These are phyloP conservation scores for Cryptus viduatorius DNA, from an alignment of 2,888 invertebrate genomes.

Conservation along the genomic window DNA sequence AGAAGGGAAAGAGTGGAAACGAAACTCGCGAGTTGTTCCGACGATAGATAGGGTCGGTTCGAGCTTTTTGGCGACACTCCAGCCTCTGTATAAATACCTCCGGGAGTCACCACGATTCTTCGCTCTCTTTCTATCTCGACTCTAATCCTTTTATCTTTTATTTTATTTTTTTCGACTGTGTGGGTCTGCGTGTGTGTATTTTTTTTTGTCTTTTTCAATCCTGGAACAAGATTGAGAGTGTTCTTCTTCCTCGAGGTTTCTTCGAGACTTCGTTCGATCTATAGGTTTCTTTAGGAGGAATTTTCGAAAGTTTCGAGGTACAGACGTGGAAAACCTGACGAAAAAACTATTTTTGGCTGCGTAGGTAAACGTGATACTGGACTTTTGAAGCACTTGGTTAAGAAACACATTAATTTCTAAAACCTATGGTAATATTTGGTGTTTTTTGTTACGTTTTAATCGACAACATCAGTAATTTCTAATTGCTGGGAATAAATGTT, in stretches of 20 bases:
- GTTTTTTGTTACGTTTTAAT: too few species aligned
- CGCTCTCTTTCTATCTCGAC: conserved; percentile 34
- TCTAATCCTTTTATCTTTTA: conserved; percentile 33
- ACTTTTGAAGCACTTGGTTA: too few species aligned
- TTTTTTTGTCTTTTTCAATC: conserved; percentile 32
- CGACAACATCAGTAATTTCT: too few species aligned
- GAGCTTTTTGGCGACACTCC: conserved; percentile 84
- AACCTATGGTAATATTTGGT: too few species aligned
- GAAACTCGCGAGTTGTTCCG: conserved; percentile 70
- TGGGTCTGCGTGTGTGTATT: neutral
- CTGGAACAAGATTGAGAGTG: neutral
- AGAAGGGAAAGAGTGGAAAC: conserved; percentile 32
- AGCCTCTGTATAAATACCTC: conserved; percentile 83
- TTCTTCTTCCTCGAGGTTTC: neutral
- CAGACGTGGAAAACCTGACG: too few species aligned
- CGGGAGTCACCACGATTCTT: conserved; percentile 77
- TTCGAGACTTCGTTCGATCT: neutral
- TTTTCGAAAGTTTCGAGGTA: neutral
- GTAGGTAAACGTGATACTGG: too few species aligned
- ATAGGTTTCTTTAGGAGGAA: neutral
- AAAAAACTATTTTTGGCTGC: too few species aligned
- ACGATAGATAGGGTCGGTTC: conserved; percentile 82
- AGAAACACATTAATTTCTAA: too few species aligned
- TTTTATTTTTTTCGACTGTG: conserved; percentile 12
- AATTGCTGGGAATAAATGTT: too few species aligned